phyloP scores from a whole-genome alignment of 1,140 invertebrate genomes.

The Liolophura sinensis region DNA sequence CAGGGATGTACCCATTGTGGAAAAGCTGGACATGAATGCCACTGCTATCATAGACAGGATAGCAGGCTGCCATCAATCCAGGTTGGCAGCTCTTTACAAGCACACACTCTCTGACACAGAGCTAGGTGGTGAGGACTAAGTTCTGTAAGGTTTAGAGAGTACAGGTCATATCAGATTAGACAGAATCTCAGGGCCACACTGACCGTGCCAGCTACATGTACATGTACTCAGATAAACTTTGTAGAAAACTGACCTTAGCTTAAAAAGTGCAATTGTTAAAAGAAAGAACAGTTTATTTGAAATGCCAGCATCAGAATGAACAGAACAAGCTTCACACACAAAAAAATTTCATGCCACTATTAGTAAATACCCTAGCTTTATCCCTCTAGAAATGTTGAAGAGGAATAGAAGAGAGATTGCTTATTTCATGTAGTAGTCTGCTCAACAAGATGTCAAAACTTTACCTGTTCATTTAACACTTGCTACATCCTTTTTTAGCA shows the following conservation, averaged over 20 bases:
- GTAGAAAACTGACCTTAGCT: neutral
- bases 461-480: too few relatives aligned
- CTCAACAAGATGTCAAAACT: too few relatives aligned
- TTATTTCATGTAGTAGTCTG: too few relatives aligned
- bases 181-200: neutral
- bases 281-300: too few relatives aligned
- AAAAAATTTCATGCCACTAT: too few relatives aligned
- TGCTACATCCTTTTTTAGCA: too few relatives aligned
- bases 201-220: neutral
- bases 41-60: slow-evolving; percentile 49
- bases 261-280: neutral
- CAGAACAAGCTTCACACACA: too few relatives aligned
- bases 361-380: too few relatives aligned
- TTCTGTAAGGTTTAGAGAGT: neutral
- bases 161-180: too few relatives aligned
- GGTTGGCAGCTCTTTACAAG: slow-evolving; percentile 8
- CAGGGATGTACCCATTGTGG: slow-evolving; percentile 61
- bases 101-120: neutral
- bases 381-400: too few relatives aligned
- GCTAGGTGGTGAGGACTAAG: neutral
- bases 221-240: neutral
- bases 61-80: slow-evolving; percentile 28
- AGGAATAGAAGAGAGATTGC: too few relatives aligned
- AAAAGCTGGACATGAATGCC: slow-evolving; percentile 54
- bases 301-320: too few relatives aligned